Evolutionary conservation across 2,888 invertebrate genomes (phyloP).

Genomic region (Drosophila anomalipes): DNA sequence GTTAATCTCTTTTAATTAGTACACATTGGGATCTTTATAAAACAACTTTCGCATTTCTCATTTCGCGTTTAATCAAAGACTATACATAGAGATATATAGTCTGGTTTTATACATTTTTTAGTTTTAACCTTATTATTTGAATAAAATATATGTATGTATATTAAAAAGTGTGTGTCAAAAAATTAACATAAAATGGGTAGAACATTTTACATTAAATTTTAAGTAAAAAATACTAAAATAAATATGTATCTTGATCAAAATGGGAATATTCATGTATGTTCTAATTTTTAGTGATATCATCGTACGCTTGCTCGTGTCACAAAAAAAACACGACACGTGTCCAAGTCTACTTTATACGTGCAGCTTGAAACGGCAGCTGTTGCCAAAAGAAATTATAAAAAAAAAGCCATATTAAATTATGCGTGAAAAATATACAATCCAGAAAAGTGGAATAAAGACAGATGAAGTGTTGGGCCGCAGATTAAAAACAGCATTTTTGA

Average conservation of each 20-base stretch:
- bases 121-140: background rate
- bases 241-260: background rate
- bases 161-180: background rate
- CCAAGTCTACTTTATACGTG: background rate
- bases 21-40: background rate
- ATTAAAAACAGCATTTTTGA: conserved; percentile 32
- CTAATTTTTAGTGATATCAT: background rate
- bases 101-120: background rate
- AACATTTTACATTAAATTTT: background rate
- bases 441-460: conserved; percentile 43
- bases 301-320: too few relatives aligned
- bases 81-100: background rate
- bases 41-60: background rate
- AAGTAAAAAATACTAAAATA: background rate
- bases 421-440: conserved; percentile 34
- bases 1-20: background rate
- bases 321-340: background rate
- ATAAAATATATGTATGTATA: background rate
- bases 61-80: background rate
- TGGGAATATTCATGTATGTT: background rate
- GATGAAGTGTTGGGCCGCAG: conserved; percentile 30
- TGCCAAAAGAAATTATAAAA: conserved; percentile 8
- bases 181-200: background rate
- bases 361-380: conserved; percentile 35
- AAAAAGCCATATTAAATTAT: conserved; percentile 43